Base-by-base conservation (phyloP, 2,888 invertebrate species). In the Hyposoter dolosus region DNA sequence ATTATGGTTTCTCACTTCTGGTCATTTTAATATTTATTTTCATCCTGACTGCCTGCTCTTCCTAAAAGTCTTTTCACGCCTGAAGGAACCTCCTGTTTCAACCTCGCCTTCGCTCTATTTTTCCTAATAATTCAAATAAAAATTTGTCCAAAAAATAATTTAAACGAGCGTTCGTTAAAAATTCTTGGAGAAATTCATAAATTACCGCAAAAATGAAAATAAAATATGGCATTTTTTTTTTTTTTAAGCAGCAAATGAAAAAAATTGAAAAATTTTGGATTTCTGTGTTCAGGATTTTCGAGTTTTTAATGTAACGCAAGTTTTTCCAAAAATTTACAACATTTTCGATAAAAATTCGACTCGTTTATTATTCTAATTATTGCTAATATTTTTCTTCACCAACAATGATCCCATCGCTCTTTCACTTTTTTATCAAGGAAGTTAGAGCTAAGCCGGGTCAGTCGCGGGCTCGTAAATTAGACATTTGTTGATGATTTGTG, bases 401-500 rank as follows among this genome's bases (percentile, higher is more conserved):
- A 28, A 28, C 28, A 53, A 53, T 69, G 47, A 47, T 45, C 71
- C 71, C 45, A 1, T 43, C 43, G 3, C 9, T 45, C 45, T 75
- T 71, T 65, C 60, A 23, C 45, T 68, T 23, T 45, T 77, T 43
- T 71, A 56, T 32, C 32, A n/a, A 69, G 45, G 72, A 68, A 83
- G 19, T 47, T 47, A 28, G 83, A 87, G 87, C 89, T 89, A 89
- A 91, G 90, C 90, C 90, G 88, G 77, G 76, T 86, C 68, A 72
- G 78, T 76, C 66, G 76, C 65, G 50, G 85, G 89, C 89, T 88
- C 91, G 90, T 92, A 92, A 92, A 92, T 92, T 91, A 92, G 88
- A 87, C 89, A 89, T 85, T 89, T 89, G 87, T 87, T 87, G 90
- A 92, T 92, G 92, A 92, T 92, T 92, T 92, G 90, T 89, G 87